Evolutionary conservation across 2,888 invertebrate species (phyloP).

Genomic region (Ypsolopha scabrella): DNA sequence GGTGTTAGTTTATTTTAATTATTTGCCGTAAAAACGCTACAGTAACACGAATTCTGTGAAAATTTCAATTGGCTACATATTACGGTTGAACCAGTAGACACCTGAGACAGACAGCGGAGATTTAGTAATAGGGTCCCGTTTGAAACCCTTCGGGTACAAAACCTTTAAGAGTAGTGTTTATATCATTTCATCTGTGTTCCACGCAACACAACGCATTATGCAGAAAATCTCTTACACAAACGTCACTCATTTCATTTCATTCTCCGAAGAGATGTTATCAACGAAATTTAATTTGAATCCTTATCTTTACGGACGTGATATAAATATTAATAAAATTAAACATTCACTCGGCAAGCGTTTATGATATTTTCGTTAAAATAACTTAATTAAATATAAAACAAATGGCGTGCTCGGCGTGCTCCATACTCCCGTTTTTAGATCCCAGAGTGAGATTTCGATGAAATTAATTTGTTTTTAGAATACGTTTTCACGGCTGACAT

Average conservation of each 20-base stretch:
- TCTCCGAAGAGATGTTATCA: constrained; percentile 10
- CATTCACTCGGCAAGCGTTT: constrained; percentile 14
- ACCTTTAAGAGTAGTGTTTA: no score
- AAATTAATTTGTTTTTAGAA: constrained; percentile 19
- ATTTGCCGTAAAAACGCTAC: no score
- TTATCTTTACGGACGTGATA: constrained; percentile 9
- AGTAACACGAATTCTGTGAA: no score
- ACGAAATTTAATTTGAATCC: background rate
- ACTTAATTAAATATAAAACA: constrained; percentile 27
- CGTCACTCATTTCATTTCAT: background rate
- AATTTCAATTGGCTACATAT: no score
- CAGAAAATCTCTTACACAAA: constrained; percentile 5
- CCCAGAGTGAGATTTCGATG: constrained; percentile 14
- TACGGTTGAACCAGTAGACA: no score
- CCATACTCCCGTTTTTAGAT: constrained; percentile 8
- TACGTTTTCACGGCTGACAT: background rate
- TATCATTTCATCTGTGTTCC: no score
- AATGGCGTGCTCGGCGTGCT: constrained; percentile 18
- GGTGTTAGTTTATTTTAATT: no score
- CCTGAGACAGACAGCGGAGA: no score
- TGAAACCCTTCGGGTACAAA: no score
- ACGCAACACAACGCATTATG: no score
- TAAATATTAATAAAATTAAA: constrained; percentile 17
- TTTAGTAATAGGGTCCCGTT: no score
- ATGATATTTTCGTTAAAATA: constrained; percentile 25